Conservation (phyloP, 2,888 invertebrate species). For the Cataglyphis altisquamis region DNA sequence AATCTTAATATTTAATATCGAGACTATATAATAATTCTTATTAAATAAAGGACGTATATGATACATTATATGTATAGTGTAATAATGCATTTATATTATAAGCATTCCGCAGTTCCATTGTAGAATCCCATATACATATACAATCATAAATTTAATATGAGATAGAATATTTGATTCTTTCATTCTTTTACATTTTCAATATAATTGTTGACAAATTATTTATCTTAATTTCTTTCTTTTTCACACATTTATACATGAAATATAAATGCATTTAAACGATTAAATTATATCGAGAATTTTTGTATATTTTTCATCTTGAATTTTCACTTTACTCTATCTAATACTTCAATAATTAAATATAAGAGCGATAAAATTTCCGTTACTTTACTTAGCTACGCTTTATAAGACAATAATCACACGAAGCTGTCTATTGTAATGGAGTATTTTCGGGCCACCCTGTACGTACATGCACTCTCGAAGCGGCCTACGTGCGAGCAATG, state of each 20-base stretch:
- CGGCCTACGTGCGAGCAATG: slow-evolving; percentile 77
- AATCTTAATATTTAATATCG: background rate
- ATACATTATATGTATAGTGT: background rate
- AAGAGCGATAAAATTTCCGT: background rate
- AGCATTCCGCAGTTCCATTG: background rate
- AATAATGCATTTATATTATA: background rate
- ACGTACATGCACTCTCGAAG: slow-evolving; percentile 59
- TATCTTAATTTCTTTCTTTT: background rate
- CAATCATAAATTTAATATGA: slow-evolving; percentile 1
- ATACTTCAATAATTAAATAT: background rate
- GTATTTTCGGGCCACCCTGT: slow-evolving; percentile 62
- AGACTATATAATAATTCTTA: background rate
- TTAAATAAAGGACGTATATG: background rate
- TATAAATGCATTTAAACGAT: background rate
- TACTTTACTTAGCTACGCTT: background rate
- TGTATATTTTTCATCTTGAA: background rate
- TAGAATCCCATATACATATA: background rate
- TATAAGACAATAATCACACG: background rate
- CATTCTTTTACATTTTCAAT: background rate
- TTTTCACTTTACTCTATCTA: background rate
- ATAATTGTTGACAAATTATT: background rate
- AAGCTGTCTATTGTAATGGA: background rate
- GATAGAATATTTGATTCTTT: background rate
- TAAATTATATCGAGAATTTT: background rate
- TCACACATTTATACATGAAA: background rate